Conservation (phyloP, 2,888 invertebrate genomes). For the Luperina testacea region DNA sequence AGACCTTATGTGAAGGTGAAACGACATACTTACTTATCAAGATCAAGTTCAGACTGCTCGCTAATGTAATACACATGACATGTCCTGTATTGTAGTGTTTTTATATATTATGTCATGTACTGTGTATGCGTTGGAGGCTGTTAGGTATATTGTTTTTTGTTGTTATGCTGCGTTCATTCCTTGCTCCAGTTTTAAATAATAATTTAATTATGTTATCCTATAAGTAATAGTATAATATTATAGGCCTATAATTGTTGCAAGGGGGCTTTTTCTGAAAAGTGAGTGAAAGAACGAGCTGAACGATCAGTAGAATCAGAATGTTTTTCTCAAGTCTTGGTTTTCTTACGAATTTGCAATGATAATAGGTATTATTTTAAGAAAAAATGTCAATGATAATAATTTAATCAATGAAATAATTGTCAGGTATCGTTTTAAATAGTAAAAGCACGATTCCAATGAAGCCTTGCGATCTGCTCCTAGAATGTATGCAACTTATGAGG, state of each 20-base stretch:
- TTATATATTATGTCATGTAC: neutral
- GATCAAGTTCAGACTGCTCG: constrained; percentile 52
- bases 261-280: neutral
- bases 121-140: constrained; percentile 19
- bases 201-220: too few species aligned
- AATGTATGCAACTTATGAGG: neutral
- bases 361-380: neutral
- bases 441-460: constrained; percentile 12
- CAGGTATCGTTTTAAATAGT: neutral
- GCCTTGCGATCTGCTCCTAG: neutral
- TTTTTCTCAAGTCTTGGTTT: neutral
- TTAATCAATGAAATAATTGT: neutral
- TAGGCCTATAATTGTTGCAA: neutral
- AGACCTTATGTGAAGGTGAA: constrained; percentile 49
- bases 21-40: constrained; percentile 35
- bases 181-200: constrained; percentile 20
- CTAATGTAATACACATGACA: constrained; percentile 23
- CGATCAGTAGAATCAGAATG: too few species aligned
- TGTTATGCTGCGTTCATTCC: neutral
- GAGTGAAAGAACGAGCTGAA: neutral
- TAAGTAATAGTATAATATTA: too few species aligned
- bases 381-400: neutral
- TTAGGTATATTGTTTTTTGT: constrained; percentile 7
- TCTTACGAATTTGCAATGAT: neutral
- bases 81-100: constrained; percentile 4